Conservation (phyloP, 1,140 invertebrate genomes). For the Phenacoccus solenopsis region DNA sequence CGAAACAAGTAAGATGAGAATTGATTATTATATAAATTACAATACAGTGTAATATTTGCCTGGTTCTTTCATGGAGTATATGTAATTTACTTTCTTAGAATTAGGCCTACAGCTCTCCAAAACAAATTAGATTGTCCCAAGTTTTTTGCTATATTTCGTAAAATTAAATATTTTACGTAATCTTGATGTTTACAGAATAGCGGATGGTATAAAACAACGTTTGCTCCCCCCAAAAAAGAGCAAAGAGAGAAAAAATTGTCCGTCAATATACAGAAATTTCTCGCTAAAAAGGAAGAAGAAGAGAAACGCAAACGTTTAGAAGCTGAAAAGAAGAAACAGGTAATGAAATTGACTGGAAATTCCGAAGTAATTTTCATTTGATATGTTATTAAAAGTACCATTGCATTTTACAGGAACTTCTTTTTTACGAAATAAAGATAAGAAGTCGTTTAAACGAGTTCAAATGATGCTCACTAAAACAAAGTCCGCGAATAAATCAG, state of each 20-base stretch:
- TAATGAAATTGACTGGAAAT: slow-evolving; percentile 22
- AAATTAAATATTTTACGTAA: slow-evolving; percentile 16
- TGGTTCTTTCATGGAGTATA: too few species aligned
- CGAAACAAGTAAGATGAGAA: not conserved
- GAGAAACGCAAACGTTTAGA: slow-evolving; percentile 50
- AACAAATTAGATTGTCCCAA: too few species aligned
- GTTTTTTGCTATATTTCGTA: too few species aligned
- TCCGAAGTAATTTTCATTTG: not conserved
- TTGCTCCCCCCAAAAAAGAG: slow-evolving; percentile 68
- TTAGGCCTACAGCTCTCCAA: too few species aligned
- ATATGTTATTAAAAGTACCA: not conserved
- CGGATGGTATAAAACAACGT: slow-evolving; percentile 42
- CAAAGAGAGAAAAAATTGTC: slow-evolving; percentile 51
- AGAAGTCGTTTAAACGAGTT: slow-evolving; percentile 42
- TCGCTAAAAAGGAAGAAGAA: slow-evolving; percentile 65
- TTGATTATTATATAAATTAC: too few species aligned
- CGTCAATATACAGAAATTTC: slow-evolving; percentile 65
- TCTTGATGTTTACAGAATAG: slow-evolving; percentile 9
- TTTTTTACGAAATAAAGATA: slow-evolving; percentile 54
- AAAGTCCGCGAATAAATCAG: slow-evolving; percentile 77
- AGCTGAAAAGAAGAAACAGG: slow-evolving; percentile 48
- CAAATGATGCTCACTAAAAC: slow-evolving; percentile 59
- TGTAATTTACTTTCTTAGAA: too few species aligned
- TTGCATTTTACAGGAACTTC: slow-evolving; percentile 38
- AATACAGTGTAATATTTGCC: too few species aligned